phyloP scores from a whole-genome alignment of 2,888 invertebrate genomes.

The Corythucha ciliata region DNA sequence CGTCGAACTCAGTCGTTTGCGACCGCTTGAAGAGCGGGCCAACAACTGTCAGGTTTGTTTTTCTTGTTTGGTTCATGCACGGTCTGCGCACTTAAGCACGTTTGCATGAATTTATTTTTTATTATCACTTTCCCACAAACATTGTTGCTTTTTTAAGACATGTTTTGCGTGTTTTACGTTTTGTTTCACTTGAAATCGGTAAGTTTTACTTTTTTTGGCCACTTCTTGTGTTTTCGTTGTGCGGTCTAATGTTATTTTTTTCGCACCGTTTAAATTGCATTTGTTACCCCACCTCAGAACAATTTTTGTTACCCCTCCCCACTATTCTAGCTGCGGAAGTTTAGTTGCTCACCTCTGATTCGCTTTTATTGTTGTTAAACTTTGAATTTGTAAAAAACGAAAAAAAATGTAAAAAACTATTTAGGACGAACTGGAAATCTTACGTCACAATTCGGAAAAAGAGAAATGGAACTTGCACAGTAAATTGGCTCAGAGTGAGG shows the following conservation, averaged over 20 bases:
- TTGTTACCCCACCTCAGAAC: too few relatives aligned
- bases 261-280: too few relatives aligned
- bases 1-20: constrained; percentile 51
- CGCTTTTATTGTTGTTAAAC: background rate
- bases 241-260: too few relatives aligned
- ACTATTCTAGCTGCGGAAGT: too few relatives aligned
- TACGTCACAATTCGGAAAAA: constrained; percentile 62
- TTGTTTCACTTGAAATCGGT: background rate
- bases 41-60: constrained; percentile 56
- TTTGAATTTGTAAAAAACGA: background rate
- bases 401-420: constrained; percentile 27
- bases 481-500: constrained; percentile 62
- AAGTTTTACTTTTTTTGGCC: background rate
- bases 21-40: constrained; percentile 55
- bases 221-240: too few relatives aligned
- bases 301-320: too few relatives aligned
- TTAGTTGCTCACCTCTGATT: too few relatives aligned
- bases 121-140: too few relatives aligned
- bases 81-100: too few relatives aligned
- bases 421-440: constrained; percentile 69
- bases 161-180: background rate
- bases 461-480: constrained; percentile 59
- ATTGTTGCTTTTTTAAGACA: too few relatives aligned
- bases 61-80: too few relatives aligned
- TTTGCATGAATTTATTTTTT: too few relatives aligned